These are phyloP conservation scores for Fundulus diaphanus DNA, from an alignment of 2,797 vertebrate genomes.

Conservation along the genomic window DNA sequence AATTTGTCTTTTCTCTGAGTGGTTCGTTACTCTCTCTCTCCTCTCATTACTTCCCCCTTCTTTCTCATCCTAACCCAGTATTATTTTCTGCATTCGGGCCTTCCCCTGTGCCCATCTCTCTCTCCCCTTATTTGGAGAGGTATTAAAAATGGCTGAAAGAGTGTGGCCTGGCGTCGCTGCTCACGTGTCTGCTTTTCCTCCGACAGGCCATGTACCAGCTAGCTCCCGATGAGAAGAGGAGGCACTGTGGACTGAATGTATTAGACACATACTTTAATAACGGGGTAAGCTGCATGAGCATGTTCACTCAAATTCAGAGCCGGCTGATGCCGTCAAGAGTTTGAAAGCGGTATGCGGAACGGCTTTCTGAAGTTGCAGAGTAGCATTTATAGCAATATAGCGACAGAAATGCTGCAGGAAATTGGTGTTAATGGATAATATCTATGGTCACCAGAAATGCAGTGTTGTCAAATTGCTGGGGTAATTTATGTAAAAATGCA, in stretches of 20 bases:
- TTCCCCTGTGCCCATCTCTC: not conserved
- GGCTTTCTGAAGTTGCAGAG: not conserved
- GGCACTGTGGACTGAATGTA: slow-evolving; percentile 85
- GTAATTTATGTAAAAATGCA: not conserved
- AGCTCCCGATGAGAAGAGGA: slow-evolving; percentile 88
- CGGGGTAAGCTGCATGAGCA: slow-evolving; percentile 79
- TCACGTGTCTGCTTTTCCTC: slow-evolving; percentile 40
- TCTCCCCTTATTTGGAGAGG: slow-evolving; percentile 50
- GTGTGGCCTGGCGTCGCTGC: slow-evolving; percentile 16
- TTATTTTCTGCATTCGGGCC: not conserved
- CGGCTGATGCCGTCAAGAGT: not conserved
- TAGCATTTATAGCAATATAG: not conserved
- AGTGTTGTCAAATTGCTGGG: too few relatives aligned
- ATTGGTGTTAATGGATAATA: too few relatives aligned
- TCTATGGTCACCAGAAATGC: too few relatives aligned
- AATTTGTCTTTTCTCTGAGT: slow-evolving; percentile 14
- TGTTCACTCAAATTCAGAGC: not conserved
- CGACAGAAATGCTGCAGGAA: not conserved
- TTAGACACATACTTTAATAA: slow-evolving; percentile 89
- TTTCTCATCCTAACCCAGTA: slow-evolving; percentile 1
- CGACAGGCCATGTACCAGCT: slow-evolving; percentile 90
- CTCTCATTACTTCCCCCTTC: slow-evolving; percentile 23
- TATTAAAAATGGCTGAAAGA: slow-evolving; percentile 48
- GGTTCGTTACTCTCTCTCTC: slow-evolving; percentile 7
- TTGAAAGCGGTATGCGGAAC: not conserved